These are phyloP conservation scores for Bombus soroeensis DNA, from an alignment of 1,140 invertebrate genomes.

Conservation along the genomic window DNA sequence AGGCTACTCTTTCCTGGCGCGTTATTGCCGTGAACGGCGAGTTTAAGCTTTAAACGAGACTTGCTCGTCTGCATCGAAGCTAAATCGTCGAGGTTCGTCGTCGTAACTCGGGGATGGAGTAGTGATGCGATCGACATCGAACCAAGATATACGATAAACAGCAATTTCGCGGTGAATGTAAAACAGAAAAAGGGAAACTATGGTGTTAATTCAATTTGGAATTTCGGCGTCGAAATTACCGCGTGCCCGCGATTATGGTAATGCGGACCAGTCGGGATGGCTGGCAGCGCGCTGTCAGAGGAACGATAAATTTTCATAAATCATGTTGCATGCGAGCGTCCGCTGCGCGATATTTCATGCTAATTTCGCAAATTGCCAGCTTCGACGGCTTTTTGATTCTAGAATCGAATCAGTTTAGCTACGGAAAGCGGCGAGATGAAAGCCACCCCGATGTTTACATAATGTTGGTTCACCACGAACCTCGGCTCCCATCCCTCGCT, in stretches of 20 bases:
- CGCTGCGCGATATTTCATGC: conserved; percentile 40
- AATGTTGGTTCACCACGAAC: conserved; percentile 71
- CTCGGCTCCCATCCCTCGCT: neutral
- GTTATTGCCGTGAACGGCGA: too few relatives aligned
- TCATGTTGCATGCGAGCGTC: neutral
- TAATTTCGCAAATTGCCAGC: conserved; percentile 64
- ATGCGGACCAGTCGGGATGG: neutral
- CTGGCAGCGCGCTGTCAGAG: conserved; percentile 4
- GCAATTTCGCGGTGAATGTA: neutral
- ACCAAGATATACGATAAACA: neutral
- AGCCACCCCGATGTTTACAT: conserved; percentile 74
- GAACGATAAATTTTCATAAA: conserved; percentile 37
- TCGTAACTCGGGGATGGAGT: too few relatives aligned
- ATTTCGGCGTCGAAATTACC: conserved; percentile 9
- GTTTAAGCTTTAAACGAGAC: too few relatives aligned
- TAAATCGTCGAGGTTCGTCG: too few relatives aligned
- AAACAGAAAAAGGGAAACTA: neutral
- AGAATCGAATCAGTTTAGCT: conserved; percentile 39
- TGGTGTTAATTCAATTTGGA: conserved; percentile 28
- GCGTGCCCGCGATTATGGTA: conserved; percentile 14
- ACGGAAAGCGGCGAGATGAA: conserved; percentile 65
- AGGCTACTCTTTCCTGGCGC: too few relatives aligned
- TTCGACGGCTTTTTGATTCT: conserved; percentile 39
- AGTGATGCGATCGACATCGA: neutral
- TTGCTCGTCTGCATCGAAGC: too few relatives aligned